phyloP scores from a whole-genome alignment of 1,140 invertebrate species.

The Maconellicoccus hirsutus region DNA sequence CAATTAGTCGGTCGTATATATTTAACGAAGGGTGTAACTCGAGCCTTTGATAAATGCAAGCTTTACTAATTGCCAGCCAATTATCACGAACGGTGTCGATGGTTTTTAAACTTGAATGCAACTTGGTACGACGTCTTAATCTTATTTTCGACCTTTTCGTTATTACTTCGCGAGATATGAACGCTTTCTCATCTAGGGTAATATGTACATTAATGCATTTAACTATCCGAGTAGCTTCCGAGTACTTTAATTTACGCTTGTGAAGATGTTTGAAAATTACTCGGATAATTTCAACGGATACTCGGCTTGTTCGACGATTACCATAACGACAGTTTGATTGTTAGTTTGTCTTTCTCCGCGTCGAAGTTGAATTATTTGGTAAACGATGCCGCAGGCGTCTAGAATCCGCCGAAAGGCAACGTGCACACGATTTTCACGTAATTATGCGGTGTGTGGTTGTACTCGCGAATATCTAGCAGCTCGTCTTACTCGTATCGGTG shows the following conservation, averaged over 20 bases:
- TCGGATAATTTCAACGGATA: not conserved
- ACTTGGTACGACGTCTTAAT: not conserved
- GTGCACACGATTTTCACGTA: too few species aligned
- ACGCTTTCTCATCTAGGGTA: too few species aligned
- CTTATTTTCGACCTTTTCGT: not conserved
- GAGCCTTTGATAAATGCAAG: not conserved
- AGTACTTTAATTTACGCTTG: not conserved
- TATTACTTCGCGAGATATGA: too few species aligned
- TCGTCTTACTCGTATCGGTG: too few species aligned
- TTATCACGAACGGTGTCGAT: not conserved
- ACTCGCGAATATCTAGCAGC: too few species aligned
- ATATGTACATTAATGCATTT: too few species aligned
- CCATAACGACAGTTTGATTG: slow-evolving; percentile 4
- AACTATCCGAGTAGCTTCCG: too few species aligned
- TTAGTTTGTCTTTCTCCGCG: not conserved
- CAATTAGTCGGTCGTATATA: not conserved
- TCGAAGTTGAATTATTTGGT: too few species aligned
- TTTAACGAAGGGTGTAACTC: too few species aligned
- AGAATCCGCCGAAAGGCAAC: too few species aligned
- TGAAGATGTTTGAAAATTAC: not conserved
- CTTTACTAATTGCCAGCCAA: not conserved
- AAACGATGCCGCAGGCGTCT: too few species aligned
- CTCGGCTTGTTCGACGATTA: not conserved
- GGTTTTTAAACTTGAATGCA: not conserved
- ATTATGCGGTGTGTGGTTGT: too few species aligned